Conservation (phyloP, 1,140 invertebrate species). For the Brachionus calyciflorus region DNA sequence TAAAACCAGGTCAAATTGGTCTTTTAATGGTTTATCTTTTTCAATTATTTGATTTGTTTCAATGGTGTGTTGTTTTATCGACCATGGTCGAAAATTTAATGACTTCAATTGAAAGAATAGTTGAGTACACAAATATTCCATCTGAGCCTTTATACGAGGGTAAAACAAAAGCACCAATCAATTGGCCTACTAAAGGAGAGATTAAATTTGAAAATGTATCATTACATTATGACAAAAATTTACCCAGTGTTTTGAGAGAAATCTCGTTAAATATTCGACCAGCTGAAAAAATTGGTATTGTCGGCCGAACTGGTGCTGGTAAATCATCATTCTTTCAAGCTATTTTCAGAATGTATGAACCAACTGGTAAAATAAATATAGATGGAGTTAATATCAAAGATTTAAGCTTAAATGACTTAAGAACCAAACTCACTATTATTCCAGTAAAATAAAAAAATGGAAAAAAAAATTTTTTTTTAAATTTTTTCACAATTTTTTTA, state of each 20-base stretch:
- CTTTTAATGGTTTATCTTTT: conserved; percentile 41
- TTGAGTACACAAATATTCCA: conserved; percentile 36
- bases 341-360: conserved; percentile 63
- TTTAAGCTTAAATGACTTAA: conserved; percentile 69
- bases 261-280: conserved; percentile 31
- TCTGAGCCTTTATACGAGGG: conserved; percentile 49
- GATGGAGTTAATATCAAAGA: conserved; percentile 68
- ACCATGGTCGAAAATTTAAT: conserved; percentile 41
- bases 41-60: conserved; percentile 44
- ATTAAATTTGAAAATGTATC: conserved; percentile 44
- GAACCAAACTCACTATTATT: conserved; percentile 76
- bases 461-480: not conserved
- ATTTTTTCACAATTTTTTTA: not conserved
- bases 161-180: conserved; percentile 47
- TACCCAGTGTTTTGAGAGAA: not conserved
- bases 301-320: conserved; percentile 79
- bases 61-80: conserved; percentile 38
- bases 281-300: conserved; percentile 68
- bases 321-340: conserved; percentile 74
- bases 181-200: conserved; percentile 35
- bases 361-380: conserved; percentile 65
- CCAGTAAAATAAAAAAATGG: conserved; percentile 67
- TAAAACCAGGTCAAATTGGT: conserved; percentile 38
- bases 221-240: conserved; percentile 43
- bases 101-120: conserved; percentile 37